phyloP scores from a whole-genome alignment of 2,113 vertebrate species.

The Plestiodon gilberti region DNA sequence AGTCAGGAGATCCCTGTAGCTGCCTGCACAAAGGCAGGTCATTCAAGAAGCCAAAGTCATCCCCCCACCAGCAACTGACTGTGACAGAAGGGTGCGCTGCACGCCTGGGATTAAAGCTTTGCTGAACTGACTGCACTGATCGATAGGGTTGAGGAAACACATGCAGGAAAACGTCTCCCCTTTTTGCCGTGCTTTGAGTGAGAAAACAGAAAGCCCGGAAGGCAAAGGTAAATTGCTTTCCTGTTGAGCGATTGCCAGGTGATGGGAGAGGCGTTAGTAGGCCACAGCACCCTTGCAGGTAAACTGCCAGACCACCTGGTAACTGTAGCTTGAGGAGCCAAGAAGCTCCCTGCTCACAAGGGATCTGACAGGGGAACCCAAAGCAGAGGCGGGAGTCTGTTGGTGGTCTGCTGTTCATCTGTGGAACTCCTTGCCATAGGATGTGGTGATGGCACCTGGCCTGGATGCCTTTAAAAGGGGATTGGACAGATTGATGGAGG shows the following conservation, averaged over 20 bases:
- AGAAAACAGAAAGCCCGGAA: background rate
- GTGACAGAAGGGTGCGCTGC: background rate
- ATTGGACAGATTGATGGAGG: no score
- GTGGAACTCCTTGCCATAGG: no score
- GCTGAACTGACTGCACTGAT: background rate
- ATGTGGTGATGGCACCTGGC: no score
- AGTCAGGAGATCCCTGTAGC: background rate
- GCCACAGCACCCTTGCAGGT: background rate
- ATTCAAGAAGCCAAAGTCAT: no score
- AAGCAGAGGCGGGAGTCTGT: background rate
- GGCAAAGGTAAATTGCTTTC: background rate
- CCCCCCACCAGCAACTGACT: no score
- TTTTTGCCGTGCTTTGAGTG: no score
- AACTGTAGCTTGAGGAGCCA: background rate
- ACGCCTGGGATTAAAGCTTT: background rate
- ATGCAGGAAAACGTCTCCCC: no score
- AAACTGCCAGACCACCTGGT: background rate
- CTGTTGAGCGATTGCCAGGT: background rate
- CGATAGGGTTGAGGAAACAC: background rate
- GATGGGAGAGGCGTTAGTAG: background rate
- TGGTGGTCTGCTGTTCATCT: no score
- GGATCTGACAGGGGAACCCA: background rate
- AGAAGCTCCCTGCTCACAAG: background rate
- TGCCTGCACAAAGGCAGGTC: background rate
- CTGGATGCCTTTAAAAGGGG: no score